phyloP scores from a whole-genome alignment of 2,888 invertebrate genomes.

The Loripinus fragilis region DNA sequence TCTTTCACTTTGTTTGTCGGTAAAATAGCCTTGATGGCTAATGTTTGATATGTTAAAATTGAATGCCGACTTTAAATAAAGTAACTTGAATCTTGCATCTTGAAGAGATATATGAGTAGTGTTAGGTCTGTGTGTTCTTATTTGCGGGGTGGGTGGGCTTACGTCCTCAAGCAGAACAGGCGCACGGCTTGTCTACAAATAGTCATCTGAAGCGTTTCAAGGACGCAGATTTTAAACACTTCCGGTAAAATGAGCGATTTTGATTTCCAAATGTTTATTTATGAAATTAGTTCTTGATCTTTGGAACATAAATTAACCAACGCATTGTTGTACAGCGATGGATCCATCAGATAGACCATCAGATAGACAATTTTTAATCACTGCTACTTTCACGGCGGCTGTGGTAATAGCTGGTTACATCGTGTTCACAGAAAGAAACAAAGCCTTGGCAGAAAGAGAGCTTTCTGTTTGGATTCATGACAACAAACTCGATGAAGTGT shows the following conservation, averaged over 20 bases:
- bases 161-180: too few species aligned
- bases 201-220: not conserved
- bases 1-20: too few species aligned
- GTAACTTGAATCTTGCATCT: too few species aligned
- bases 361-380: conserved; percentile 28
- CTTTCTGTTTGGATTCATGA: conserved; percentile 50
- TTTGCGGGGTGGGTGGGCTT: too few species aligned
- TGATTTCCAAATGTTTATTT: too few species aligned
- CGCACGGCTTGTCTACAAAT: not conserved
- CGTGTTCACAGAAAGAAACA: conserved; percentile 41
- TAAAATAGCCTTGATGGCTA: too few species aligned
- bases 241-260: not conserved
- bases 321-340: not conserved
- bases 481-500: conserved; percentile 32
- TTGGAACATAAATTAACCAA: too few species aligned
- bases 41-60: too few species aligned
- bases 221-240: not conserved
- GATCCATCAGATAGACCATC: not conserved
- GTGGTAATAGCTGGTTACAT: conserved; percentile 46
- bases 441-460: conserved; percentile 49
- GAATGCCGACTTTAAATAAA: too few species aligned
- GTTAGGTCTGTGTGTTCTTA: too few species aligned
- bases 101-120: too few species aligned
- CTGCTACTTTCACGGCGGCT: conserved; percentile 33
- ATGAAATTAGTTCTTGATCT: too few species aligned